Evolutionary conservation across 35 echinoderm and acorn worm genomes (phyloP).

Genomic region (Apostichopus japonicus): DNA sequence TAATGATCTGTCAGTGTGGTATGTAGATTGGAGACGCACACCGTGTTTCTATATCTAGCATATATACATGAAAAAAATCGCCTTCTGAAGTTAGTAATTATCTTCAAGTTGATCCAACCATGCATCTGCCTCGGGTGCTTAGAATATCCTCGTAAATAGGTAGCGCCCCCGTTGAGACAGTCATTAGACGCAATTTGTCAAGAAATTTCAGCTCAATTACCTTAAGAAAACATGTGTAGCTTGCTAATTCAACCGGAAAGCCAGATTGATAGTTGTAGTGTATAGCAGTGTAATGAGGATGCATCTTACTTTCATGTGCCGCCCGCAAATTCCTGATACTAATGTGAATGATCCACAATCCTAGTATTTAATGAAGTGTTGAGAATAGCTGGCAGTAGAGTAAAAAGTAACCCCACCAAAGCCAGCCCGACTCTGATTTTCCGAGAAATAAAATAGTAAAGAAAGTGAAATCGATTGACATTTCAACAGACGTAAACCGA

Average conservation of each 20-base stretch:
- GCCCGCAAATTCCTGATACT: neutral
- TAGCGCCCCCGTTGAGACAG: constrained; percentile 47
- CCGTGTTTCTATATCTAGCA: neutral
- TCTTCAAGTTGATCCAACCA: neutral
- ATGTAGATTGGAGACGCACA: constrained; percentile 8
- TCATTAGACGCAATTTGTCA: constrained; percentile 47
- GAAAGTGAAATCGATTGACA: neutral
- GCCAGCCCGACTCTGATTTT: neutral
- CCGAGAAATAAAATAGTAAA: neutral
- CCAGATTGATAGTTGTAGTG: neutral
- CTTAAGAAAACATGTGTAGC: constrained; percentile 40
- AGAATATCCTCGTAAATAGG: constrained; percentile 33
- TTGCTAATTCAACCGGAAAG: constrained; percentile 17
- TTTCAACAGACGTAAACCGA: too few species aligned
- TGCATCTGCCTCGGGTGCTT: constrained; percentile 29
- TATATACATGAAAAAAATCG: neutral
- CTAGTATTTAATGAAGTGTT: neutral
- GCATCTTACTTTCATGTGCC: neutral
- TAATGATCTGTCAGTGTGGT: constrained; percentile 23
- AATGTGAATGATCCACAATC: neutral
- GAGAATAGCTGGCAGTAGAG: neutral
- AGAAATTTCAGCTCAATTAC: constrained; percentile 43
- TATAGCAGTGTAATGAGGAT: neutral
- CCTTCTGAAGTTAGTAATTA: constrained; percentile 19
- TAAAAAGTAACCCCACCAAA: neutral